A percentile compares a stretch with the other conserved stretches of the same genome.
Conservation (phyloP, 1,140 invertebrate species). For the Orussus abietinus region DNA sequence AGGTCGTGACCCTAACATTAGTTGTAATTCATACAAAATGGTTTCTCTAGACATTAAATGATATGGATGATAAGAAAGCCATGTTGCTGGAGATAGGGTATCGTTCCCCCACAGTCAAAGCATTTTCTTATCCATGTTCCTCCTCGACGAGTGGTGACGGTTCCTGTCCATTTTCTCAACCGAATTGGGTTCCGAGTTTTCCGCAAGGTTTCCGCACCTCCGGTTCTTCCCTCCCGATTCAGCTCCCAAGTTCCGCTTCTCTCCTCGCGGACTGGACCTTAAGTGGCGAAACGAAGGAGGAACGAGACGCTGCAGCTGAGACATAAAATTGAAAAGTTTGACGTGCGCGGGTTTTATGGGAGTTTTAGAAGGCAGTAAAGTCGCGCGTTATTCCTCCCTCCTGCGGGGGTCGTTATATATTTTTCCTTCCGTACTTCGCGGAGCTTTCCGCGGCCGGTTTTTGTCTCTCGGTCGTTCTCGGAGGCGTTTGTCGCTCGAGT, state of each 20-base stretch:
- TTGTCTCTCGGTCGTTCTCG: slow-evolving; percentile 27
- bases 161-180: too few relatives aligned
- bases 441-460: slow-evolving; percentile 26
- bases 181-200: too few relatives aligned
- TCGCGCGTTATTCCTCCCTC: slow-evolving; percentile 44
- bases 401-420: slow-evolving; percentile 44
- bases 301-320: slow-evolving; percentile 36
- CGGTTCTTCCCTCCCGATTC: slow-evolving; percentile 14
- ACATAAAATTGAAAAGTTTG: slow-evolving; percentile 53
- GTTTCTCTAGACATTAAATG: too few relatives aligned
- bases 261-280: slow-evolving; percentile 14
- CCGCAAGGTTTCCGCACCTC: not conserved
- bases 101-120: too few relatives aligned
- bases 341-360: slow-evolving; percentile 42
- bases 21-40: too few relatives aligned
- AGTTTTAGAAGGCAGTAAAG: slow-evolving; percentile 51
- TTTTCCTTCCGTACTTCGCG: slow-evolving; percentile 34
- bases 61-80: too few relatives aligned
- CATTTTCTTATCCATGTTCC: too few relatives aligned
- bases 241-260: slow-evolving; percentile 10
- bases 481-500: too few relatives aligned
- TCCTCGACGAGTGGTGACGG: too few relatives aligned
- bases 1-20: too few relatives aligned
- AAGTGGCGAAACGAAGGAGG: slow-evolving; percentile 27
- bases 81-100: too few relatives aligned